Percentiles rank a stretch among this genome's conserved stretches.
These are phyloP conservation scores for Salvelinus alpinus DNA, from an alignment of 2,113 vertebrate species.

Conservation along the genomic window DNA sequence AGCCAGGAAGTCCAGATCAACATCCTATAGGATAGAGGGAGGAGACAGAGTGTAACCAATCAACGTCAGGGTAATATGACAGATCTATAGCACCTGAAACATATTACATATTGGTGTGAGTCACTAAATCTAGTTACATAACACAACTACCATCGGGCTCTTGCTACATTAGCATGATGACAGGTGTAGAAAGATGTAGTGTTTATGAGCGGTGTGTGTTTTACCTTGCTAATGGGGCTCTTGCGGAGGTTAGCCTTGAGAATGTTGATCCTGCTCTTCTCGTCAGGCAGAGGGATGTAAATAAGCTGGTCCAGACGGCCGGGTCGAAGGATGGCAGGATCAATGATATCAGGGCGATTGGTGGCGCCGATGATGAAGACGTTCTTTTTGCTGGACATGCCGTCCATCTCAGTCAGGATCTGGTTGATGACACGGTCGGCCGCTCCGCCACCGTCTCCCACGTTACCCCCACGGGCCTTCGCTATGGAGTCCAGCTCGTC, in stretches of 20 bases:
- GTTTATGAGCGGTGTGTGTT: neutral
- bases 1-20: slow-evolving; percentile 92
- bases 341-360: slow-evolving; percentile 98
- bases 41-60: neutral
- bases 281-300: slow-evolving; percentile 96
- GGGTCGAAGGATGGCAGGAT: slow-evolving; percentile 94
- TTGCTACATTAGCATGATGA: neutral
- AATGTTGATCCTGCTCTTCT: slow-evolving; percentile 96
- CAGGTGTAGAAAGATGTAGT: too few species aligned
- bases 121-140: too few species aligned
- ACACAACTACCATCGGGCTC: too few species aligned
- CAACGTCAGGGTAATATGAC: neutral
- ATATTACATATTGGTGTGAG: too few species aligned
- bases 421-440: slow-evolving; percentile 98
- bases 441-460: slow-evolving; percentile 92
- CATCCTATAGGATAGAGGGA: slow-evolving; percentile 76
- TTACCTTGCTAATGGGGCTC: slow-evolving; percentile 94
- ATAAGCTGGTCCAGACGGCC: slow-evolving; percentile 97
- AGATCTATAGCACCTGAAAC: too few species aligned
- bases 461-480: slow-evolving; percentile 95
- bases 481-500: slow-evolving; percentile 98
- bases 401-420: slow-evolving; percentile 98
- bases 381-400: slow-evolving; percentile 99
- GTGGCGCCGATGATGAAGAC: slow-evolving; percentile 99
- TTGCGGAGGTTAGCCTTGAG: slow-evolving; percentile 97